A percentile compares a stretch with the other conserved stretches of the same genome.
Evolutionary conservation across 2,888 invertebrate genomes (phyloP).

Genomic region (Sarcophaga caerulescens): DNA sequence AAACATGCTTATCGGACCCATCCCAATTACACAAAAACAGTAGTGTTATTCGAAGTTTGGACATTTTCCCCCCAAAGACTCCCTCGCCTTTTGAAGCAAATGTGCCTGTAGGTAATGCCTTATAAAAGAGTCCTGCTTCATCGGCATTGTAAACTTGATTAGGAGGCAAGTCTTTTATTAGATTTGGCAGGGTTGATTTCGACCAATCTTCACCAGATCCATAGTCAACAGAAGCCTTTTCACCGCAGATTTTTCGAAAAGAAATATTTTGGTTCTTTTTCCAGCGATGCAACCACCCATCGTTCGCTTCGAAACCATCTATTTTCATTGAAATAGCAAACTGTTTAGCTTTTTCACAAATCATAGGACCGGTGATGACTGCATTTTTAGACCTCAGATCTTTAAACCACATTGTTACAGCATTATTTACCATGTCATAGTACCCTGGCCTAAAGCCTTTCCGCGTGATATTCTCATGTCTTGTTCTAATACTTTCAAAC

Average conservation of each 20-base stretch:
- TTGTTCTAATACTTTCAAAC: not conserved
- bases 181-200: conserved; percentile 37
- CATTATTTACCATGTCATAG: not conserved
- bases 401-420: conserved; percentile 47
- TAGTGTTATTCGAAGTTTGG: conserved; percentile 27
- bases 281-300: conserved; percentile 2
- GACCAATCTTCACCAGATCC: conserved; percentile 42
- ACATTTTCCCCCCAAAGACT: conserved; percentile 36
- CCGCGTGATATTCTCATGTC: conserved; percentile 24
- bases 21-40: conserved; percentile 40
- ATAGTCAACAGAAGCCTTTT: conserved; percentile 49
- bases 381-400: conserved; percentile 53
- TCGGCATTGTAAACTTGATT: conserved; percentile 13
- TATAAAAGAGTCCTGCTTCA: no score
- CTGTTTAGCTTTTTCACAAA: conserved; percentile 24
- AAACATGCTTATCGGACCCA: conserved; percentile 54
- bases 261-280: conserved; percentile 13
- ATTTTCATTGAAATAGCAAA: conserved; percentile 36
- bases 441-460: conserved; percentile 41
- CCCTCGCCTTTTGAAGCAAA: conserved; percentile 48
- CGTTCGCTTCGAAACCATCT: not conserved
- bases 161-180: conserved; percentile 42
- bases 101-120: no score
- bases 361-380: conserved; percentile 47
- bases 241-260: conserved; percentile 46